These are phyloP conservation scores for Caenorhabditis brenneri DNA, from an alignment of 1,140 invertebrate genomes.

Conservation along the genomic window DNA sequence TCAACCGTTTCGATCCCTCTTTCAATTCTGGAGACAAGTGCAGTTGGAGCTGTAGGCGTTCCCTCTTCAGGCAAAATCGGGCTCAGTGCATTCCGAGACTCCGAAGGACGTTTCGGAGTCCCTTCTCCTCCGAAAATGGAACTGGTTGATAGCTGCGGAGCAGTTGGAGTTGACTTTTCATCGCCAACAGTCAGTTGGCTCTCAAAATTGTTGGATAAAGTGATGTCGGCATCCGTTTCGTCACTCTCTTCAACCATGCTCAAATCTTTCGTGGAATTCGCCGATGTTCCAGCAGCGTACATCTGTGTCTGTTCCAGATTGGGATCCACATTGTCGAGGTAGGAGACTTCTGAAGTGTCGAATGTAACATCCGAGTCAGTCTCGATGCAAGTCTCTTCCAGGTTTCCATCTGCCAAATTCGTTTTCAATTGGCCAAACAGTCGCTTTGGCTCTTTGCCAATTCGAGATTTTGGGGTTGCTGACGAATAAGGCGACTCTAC, in stretches of 20 bases:
- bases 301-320: conserved; percentile 1
- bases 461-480: conserved; percentile 4
- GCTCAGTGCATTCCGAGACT: not conserved
- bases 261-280: not conserved
- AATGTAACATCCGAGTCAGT: not conserved
- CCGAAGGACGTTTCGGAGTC: too few relatives aligned
- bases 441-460: not conserved
- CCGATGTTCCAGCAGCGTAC: not conserved
- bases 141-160: too few relatives aligned
- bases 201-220: not conserved
- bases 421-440: not conserved
- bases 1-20: not conserved
- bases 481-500: not conserved
- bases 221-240: not conserved
- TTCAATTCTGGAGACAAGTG: not conserved
- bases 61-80: not conserved
- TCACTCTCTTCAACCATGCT: conserved; percentile 15
- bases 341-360: not conserved
- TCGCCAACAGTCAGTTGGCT: not conserved
- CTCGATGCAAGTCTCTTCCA: not conserved
- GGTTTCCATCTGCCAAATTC: not conserved
- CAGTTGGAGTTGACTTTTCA: not conserved
- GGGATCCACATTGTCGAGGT: not conserved
- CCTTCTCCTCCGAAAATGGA: too few relatives aligned
- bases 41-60: not conserved